Conservation (phyloP, 2,113 vertebrate genomes). For the Nettapus auritus region DNA sequence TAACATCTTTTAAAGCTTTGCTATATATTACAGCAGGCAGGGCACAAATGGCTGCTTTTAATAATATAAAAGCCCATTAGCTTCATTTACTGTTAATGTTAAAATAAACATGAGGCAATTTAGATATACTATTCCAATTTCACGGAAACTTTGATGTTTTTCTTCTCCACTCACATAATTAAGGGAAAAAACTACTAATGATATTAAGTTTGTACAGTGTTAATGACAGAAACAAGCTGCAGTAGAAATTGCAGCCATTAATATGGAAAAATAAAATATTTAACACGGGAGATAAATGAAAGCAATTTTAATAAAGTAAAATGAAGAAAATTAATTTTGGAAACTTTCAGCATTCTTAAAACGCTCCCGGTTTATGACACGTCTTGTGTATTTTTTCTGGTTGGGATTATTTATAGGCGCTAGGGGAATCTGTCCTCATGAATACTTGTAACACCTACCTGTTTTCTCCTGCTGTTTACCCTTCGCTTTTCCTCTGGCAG, state of each 20-base stretch:
- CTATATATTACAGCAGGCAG: slow-evolving; percentile 81
- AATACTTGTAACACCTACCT: slow-evolving; percentile 27
- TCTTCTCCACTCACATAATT: slow-evolving; percentile 88
- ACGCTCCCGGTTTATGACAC: slow-evolving; percentile 23
- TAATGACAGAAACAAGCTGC: slow-evolving; percentile 86
- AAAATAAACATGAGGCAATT: slow-evolving; percentile 91
- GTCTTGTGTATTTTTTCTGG: slow-evolving; percentile 57
- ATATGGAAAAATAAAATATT: slow-evolving; percentile 89
- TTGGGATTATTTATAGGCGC: slow-evolving; percentile 59
- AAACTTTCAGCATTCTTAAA: slow-evolving; percentile 74
- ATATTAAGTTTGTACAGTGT: slow-evolving; percentile 89
- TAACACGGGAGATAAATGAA: slow-evolving; percentile 83
- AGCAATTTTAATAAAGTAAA: slow-evolving; percentile 86
- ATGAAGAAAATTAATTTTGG: slow-evolving; percentile 86
- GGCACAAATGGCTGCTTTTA: slow-evolving; percentile 87
- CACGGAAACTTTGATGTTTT: slow-evolving; percentile 89
- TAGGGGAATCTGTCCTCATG: neutral
- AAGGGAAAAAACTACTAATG: slow-evolving; percentile 89
- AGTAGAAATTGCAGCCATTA: slow-evolving; percentile 85
- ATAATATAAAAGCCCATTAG: slow-evolving; percentile 89
- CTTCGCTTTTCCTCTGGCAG: neutral
- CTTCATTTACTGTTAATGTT: slow-evolving; percentile 91
- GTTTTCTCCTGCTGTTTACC: neutral
- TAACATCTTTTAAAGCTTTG: slow-evolving; percentile 85
- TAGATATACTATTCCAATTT: slow-evolving; percentile 89